These are phyloP conservation scores for Botia almorhae DNA, from an alignment of 2,797 vertebrate species.

Conservation along the genomic window DNA sequence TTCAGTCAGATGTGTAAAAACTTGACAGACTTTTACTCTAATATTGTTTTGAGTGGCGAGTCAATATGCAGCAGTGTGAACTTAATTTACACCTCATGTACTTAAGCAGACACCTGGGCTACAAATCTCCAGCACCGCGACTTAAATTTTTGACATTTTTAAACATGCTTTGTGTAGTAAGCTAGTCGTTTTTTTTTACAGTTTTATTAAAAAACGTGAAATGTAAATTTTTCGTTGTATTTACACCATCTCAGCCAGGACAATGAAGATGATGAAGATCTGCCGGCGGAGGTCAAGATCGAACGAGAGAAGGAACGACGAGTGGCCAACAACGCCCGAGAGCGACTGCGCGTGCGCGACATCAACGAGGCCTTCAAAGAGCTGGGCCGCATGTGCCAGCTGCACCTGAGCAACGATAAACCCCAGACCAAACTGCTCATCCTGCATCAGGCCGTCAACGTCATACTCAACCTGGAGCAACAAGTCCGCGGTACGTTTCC, in stretches of 20 bases:
- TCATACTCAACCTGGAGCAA: slow-evolving; percentile 99
- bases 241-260: slow-evolving; percentile 55
- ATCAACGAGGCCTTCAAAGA: slow-evolving; percentile 99
- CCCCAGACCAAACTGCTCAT: slow-evolving; percentile 99
- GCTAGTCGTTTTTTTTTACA: too few relatives aligned
- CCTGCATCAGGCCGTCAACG: slow-evolving; percentile 98
- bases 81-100: neutral
- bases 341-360: slow-evolving; percentile 96
- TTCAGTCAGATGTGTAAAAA: neutral
- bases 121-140: too few relatives aligned
- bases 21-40: neutral
- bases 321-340: slow-evolving; percentile 97
- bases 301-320: slow-evolving; percentile 97
- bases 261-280: slow-evolving; percentile 90
- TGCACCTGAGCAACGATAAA: slow-evolving; percentile 99
- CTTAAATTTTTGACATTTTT: neutral
- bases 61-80: too few relatives aligned
- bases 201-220: too few relatives aligned
- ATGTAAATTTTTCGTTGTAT: too few relatives aligned
- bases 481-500: slow-evolving; percentile 99
- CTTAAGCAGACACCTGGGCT: neutral
- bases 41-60: neutral
- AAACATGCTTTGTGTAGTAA: too few relatives aligned
- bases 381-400: slow-evolving; percentile 98
- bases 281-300: slow-evolving; percentile 96